phyloP scores from a whole-genome alignment of 1,140 invertebrate species.

The Proctacanthus coquilletti region DNA sequence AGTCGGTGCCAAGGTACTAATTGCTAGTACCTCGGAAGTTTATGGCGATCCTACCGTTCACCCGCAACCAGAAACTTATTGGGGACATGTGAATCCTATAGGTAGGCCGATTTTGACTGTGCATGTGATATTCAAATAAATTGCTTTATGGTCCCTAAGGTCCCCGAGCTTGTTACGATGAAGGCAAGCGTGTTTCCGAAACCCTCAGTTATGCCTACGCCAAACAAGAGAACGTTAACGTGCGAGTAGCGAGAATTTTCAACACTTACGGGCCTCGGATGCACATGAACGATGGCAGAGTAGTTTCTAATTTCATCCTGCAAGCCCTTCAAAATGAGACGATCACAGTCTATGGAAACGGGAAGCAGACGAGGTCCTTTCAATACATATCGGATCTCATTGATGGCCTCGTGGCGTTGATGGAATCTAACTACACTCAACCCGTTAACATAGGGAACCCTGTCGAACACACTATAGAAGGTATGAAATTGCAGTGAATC shows the following conservation, averaged over 20 bases:
- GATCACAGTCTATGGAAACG: constrained; percentile 93
- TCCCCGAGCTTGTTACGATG: constrained; percentile 95
- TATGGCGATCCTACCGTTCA: constrained; percentile 97
- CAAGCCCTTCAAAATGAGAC: constrained; percentile 90
- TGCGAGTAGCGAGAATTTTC: constrained; percentile 94
- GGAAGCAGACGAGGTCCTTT: constrained; percentile 93
- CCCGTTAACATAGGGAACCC: constrained; percentile 98
- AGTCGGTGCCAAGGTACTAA: constrained; percentile 83
- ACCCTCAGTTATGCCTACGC: constrained; percentile 93
- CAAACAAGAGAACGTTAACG: constrained; percentile 88
- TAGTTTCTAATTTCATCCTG: constrained; percentile 97
- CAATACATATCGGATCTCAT: constrained; percentile 97
- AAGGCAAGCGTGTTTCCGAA: constrained; percentile 95
- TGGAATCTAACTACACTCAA: constrained; percentile 85
- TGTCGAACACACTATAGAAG: constrained; percentile 90
- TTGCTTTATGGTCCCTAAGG: constrained; percentile 31
- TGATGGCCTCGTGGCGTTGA: constrained; percentile 81
- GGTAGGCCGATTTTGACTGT: constrained; percentile 3
- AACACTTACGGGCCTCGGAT: constrained; percentile 99
- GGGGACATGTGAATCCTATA: constrained; percentile 99
- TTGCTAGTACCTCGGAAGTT: constrained; percentile 97
- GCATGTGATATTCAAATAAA: not conserved
- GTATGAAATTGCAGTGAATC: constrained; percentile 30
- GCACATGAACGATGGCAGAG: constrained; percentile 97
- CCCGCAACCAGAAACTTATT: constrained; percentile 90